These are phyloP conservation scores for Oscheius sp. DNA, from an alignment of 2,888 invertebrate genomes.

Conservation along the genomic window DNA sequence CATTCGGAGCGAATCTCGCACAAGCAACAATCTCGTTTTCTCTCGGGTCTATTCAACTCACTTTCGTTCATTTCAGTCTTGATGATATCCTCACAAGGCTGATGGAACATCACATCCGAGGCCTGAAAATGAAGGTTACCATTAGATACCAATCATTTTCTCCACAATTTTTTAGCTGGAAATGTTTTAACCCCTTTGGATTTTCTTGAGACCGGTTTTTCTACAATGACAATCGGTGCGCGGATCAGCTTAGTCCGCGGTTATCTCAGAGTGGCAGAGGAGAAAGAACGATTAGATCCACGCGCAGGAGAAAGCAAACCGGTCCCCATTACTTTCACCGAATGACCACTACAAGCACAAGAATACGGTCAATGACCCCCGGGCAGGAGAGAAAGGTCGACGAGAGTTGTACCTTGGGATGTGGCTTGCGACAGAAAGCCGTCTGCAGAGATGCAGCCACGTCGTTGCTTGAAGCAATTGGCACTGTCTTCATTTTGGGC, in stretches of 20 bases:
- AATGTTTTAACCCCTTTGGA: conserved; percentile 1
- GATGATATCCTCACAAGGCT: conserved; percentile 28
- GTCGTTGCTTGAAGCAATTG: conserved; percentile 31
- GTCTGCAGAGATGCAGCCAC: conserved; percentile 40
- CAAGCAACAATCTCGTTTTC: conserved; percentile 40
- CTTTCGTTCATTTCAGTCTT: conserved; percentile 37
- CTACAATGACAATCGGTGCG: conserved; percentile 23
- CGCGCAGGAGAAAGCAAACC: conserved; percentile 33
- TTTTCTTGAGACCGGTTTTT: conserved; percentile 20
- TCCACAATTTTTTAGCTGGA: background rate
- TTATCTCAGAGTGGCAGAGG: conserved; percentile 35
- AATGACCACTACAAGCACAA: conserved; percentile 28
- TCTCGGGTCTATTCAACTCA: conserved; percentile 28
- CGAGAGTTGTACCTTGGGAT: conserved; percentile 19
- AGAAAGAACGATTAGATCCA: conserved; percentile 31
- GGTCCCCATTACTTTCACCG: conserved; percentile 33
- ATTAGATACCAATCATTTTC: background rate
- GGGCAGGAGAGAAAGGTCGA: conserved; percentile 3
- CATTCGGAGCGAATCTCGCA: conserved; percentile 18
- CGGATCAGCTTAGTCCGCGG: conserved; percentile 29
- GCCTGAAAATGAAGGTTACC: conserved; percentile 7
- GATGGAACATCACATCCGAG: conserved; percentile 33
- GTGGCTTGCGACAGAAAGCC: conserved; percentile 36
- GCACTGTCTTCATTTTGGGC: conserved; percentile 33
- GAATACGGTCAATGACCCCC: conserved; percentile 28